Evolutionary conservation across 2,113 vertebrate genomes (phyloP).

Genomic region (Rhodinocichla rosea): DNA sequence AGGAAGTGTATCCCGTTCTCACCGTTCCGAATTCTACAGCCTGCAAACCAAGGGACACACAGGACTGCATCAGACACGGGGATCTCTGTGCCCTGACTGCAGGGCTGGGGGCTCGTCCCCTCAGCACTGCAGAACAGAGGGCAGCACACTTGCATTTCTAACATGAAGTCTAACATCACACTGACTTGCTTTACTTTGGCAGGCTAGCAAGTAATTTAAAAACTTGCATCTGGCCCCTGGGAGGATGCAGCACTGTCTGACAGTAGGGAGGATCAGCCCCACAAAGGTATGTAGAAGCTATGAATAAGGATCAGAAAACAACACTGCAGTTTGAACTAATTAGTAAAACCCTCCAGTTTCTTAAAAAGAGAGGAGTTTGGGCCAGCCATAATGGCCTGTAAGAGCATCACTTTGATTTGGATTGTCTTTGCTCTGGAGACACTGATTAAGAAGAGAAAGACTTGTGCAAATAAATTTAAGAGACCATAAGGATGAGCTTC

Average conservation of each 20-base stretch:
- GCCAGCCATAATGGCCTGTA: neutral
- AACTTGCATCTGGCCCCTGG: neutral
- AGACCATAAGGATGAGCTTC: neutral
- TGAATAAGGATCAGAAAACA: neutral
- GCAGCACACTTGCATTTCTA: rapidly evolving
- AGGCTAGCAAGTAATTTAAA: neutral
- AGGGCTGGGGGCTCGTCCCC: neutral
- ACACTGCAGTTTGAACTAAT: rapidly evolving
- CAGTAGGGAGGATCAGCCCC: rapidly evolving
- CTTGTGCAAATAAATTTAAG: neutral
- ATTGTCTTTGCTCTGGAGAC: neutral
- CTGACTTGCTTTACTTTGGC: neutral
- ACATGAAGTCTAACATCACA: neutral
- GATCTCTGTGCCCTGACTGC: rapidly evolving
- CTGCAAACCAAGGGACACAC: constrained; percentile 64
- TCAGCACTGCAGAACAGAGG: neutral
- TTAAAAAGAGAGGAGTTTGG: neutral
- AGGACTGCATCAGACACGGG: rapidly evolving
- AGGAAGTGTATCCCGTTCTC: constrained; percentile 86
- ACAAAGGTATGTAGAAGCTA: neutral
- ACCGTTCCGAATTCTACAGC: constrained; percentile 84
- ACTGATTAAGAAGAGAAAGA: rapidly evolving
- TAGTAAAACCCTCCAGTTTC: neutral
- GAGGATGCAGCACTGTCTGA: rapidly evolving
- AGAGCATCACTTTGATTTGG: rapidly evolving